Evolutionary conservation across 2,888 invertebrate genomes (phyloP), one percentile per base, ranked within the genome.

Genomic region (Meteorus cinctellus): DNA sequence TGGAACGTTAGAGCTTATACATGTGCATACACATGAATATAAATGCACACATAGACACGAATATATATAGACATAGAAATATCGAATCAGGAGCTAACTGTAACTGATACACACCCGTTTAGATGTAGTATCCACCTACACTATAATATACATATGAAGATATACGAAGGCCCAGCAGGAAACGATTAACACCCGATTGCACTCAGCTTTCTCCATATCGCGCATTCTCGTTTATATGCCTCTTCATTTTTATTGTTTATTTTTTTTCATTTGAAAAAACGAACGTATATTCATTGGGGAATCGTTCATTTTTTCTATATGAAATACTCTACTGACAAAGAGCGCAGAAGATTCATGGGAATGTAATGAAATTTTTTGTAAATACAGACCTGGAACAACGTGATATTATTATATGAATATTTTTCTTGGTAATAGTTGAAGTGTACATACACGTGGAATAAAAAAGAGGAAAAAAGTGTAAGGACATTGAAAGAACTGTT

Each of bases 141-240:
- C 70, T 63, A 36, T 63, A 60, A 36, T 48, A 27, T 34, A 4
- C n/a, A 34, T 74, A 48, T 24, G 8, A 34, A 72, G 27, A 41
- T 36, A 14, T 36, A 36, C 48, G 16, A 41, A 69, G 14, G n/a
- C 67, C 74, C 36, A 62, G 62, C 6, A 19, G 4, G 19, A 59
- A 67, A 51, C 48, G 69, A 45, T 75, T 75, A 72, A 74, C 72
- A 74, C 75, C 66, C 62, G 67, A 74, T 71, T 77, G 74, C 77
- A 76, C 76, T 76, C 68, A 68, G 68, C 62, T 68, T 59, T 70
- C 69, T 70, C 63, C 70, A 24, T 68, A 45, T 67, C 45, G 34
- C 24, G 14, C 27, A 16, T 41, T 69, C 55, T 19, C 34, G 8
- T 36, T 19, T 8, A 55, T 8, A 55, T 24, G 24, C 1, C 24